phyloP scores from a whole-genome alignment of 2,888 invertebrate species.

The Eilema depressum region DNA sequence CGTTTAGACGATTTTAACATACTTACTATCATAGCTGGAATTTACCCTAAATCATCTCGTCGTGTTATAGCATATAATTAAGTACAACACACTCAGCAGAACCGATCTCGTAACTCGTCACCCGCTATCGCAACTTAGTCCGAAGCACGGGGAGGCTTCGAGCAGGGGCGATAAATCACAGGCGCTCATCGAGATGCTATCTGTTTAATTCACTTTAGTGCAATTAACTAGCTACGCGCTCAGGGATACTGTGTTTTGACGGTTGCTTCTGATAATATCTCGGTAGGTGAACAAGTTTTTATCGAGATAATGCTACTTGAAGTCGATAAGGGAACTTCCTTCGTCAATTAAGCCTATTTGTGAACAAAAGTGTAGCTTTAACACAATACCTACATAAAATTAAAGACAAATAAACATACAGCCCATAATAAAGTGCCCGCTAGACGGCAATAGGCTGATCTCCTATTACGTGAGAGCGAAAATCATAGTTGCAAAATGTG shows the following conservation, averaged over 20 bases:
- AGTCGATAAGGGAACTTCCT: neutral
- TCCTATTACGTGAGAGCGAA: too few species aligned
- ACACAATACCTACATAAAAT: too few species aligned
- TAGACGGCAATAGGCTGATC: too few species aligned
- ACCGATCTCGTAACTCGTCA: conserved; percentile 3
- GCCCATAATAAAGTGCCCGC: too few species aligned
- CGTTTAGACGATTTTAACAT: too few species aligned
- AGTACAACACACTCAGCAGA: neutral
- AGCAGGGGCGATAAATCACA: conserved; percentile 54
- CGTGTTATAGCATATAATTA: neutral
- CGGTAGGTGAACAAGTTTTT: neutral
- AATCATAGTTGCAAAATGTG: too few species aligned
- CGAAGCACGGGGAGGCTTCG: conserved; percentile 46
- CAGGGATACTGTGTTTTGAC: conserved; percentile 25
- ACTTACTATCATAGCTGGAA: neutral
- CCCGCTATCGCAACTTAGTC: conserved; percentile 29
- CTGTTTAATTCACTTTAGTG: conserved; percentile 63
- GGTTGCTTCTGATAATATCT: conserved; percentile 8
- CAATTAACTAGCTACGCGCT: conserved; percentile 51
- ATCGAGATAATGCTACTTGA: neutral
- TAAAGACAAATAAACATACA: too few species aligned
- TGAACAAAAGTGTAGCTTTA: neutral
- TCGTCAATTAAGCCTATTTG: neutral
- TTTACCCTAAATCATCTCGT: neutral
- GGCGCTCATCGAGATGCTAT: conserved; percentile 59